Evolutionary conservation across 1,140 invertebrate species (phyloP), one percentile per base, ranked within the genome.

Genomic region (Gryon sp.): DNA sequence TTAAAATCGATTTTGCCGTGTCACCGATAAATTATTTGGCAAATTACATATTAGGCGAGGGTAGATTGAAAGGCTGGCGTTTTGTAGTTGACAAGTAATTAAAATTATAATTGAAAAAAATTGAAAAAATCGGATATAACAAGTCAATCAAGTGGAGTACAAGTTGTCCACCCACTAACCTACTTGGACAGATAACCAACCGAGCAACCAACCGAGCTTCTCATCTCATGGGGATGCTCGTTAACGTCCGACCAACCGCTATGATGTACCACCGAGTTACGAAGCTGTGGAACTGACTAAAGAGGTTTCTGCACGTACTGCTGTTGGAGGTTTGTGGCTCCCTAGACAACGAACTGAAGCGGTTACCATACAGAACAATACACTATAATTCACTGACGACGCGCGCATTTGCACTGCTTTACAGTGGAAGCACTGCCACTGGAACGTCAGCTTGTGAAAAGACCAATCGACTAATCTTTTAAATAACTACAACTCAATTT

Each of bases 211-310:
- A 53, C 66, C 66, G 45, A 75, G 63, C 70, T 68, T 68, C 40
- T 68, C 57, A 68, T 70, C 75, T 80, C 81, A 55, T 43, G 81
- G 75, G 76, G 72, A 78, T 82, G 74, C 79, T 81, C 76, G 80
- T 82, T 83, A 83, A 73, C 41, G 69, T 73, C 43, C 59, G 18
- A 60, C 46, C 68, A 46, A 30, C 40, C 32, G 66, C 46, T 82
- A 82, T 82, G 78, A 82, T 57, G 77, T 75, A 78, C 68, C 70
- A 66, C 65, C 68, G 30, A 59, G 40, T 62, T 62, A 32, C 60
- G 38, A 62, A 69, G 59, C 73, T 50, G 53, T 9, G 43, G 26
- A 50, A 41, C 48, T 52, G 45, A 41, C 59, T 53, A 70, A 60
- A 41, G 53, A 69, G 74, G 63, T 74, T 79, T 66, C 62, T 55